A percentile compares a stretch with the other conserved stretches of the same genome.
These are phyloP conservation scores for Saguinus imperator DNA, from an alignment of 2,113 vertebrate species.

Conservation along the genomic window DNA sequence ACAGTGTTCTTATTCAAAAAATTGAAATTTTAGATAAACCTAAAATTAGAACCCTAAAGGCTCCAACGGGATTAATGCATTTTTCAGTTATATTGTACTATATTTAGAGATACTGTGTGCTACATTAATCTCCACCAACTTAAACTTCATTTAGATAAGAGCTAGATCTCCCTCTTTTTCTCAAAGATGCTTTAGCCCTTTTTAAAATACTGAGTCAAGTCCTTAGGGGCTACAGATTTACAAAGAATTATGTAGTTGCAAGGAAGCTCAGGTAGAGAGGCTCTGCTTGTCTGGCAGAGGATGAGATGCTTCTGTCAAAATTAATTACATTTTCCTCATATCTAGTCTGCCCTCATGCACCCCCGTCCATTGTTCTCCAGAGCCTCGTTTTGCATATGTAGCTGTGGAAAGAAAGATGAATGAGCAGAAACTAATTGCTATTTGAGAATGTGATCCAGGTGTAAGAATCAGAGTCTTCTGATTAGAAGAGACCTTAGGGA, in stretches of 20 bases:
- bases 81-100: background rate
- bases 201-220: background rate
- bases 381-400: background rate
- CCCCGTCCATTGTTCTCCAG: background rate
- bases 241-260: background rate
- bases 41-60: background rate
- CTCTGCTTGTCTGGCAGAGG: conserved; percentile 1
- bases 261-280: background rate
- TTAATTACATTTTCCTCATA: background rate
- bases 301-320: background rate
- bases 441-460: conserved; percentile 2
- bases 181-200: background rate
- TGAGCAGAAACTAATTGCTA: background rate
- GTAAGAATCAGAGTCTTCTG: background rate
- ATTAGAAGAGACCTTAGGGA: background rate
- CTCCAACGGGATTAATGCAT: background rate
- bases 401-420: background rate
- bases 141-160: background rate
- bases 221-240: background rate
- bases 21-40: conserved; percentile 5
- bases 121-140: background rate
- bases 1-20: background rate
- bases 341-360: background rate
- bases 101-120: background rate
- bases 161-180: background rate